A percentile compares a stretch with the other conserved stretches of the same genome.
phyloP scores from a whole-genome alignment of 2,888 invertebrate species.

The Apamea monoglypha region DNA sequence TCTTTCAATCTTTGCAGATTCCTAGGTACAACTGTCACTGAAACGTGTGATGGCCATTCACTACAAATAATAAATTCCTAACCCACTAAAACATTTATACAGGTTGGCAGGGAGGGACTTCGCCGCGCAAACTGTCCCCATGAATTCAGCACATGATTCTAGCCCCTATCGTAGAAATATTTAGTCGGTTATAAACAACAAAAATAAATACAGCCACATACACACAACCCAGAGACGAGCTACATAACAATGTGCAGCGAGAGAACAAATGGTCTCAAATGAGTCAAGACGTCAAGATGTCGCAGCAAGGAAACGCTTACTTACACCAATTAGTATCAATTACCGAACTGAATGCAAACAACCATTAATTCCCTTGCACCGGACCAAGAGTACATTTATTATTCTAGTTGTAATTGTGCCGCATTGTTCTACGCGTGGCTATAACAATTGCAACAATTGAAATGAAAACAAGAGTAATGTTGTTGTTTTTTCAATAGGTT shows the following conservation, averaged over 20 bases:
- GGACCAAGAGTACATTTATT: slow-evolving; percentile 66
- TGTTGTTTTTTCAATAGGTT: neutral
- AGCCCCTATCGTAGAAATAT: neutral
- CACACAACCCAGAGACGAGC: neutral
- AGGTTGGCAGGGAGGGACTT: neutral
- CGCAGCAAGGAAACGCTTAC: slow-evolving; percentile 70
- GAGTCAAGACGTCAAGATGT: slow-evolving; percentile 58
- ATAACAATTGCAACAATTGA: slow-evolving; percentile 12
- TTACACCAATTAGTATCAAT: slow-evolving; percentile 73
- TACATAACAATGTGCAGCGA: slow-evolving; percentile 37
- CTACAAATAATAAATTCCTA: neutral
- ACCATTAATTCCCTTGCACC: slow-evolving; percentile 61
- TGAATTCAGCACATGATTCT: neutral
- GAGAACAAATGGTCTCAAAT: slow-evolving; percentile 63
- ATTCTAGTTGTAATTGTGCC: slow-evolving; percentile 50
- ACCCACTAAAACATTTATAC: neutral
- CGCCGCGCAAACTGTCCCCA: neutral
- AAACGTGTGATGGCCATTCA: neutral
- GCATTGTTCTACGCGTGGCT: slow-evolving; percentile 34
- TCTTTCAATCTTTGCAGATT: neutral
- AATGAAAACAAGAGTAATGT: neutral
- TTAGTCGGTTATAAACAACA: neutral
- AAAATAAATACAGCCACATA: neutral
- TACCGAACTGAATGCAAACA: slow-evolving; percentile 73
- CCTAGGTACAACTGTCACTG: neutral